Percentiles rank a stretch among this genome's conserved stretches.
Evolutionary conservation across 2,888 invertebrate species (phyloP).

Genomic region (Drosophila multiciliata): DNA sequence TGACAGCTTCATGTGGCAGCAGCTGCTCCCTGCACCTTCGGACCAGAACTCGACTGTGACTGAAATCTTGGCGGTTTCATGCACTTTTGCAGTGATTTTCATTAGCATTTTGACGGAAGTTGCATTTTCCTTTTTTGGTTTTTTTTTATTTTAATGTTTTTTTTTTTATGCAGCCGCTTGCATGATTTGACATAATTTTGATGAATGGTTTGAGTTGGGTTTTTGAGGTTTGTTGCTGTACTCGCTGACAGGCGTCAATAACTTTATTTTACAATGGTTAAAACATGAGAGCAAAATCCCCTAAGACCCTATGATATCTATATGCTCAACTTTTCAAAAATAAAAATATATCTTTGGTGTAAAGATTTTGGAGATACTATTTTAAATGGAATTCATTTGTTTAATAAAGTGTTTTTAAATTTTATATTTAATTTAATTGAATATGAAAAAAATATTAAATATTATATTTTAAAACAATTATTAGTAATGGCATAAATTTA

Average conservation of each 20-base stretch:
- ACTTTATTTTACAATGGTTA: conserved; percentile 56
- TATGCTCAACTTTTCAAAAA: neutral
- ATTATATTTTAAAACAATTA: neutral
- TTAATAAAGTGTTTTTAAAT: neutral
- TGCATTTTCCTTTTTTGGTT: conserved; percentile 27
- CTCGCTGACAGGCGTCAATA: conserved; percentile 61
- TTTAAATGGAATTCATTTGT: neutral
- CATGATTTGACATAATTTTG: conserved; percentile 79
- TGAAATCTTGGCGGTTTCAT: conserved; percentile 55
- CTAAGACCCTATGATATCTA: neutral
- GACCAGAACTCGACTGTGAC: conserved; percentile 15
- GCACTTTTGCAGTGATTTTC: conserved; percentile 73
- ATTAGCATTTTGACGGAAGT: conserved; percentile 59
- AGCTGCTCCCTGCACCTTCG: conserved; percentile 51
- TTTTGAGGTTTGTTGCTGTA: conserved; percentile 35
- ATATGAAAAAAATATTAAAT: neutral
- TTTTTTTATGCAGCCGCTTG: conserved; percentile 60
- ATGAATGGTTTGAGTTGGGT: conserved; percentile 62
- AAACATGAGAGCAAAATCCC: neutral
- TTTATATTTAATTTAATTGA: neutral
- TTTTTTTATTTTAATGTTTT: conserved; percentile 22
- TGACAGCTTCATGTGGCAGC: conserved; percentile 78
- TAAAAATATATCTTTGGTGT: neutral
- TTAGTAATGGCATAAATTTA: neutral
- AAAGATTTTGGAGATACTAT: neutral